Base-by-base conservation (phyloP, 2,113 vertebrate genomes). In the Calidris pugnax region DNA sequence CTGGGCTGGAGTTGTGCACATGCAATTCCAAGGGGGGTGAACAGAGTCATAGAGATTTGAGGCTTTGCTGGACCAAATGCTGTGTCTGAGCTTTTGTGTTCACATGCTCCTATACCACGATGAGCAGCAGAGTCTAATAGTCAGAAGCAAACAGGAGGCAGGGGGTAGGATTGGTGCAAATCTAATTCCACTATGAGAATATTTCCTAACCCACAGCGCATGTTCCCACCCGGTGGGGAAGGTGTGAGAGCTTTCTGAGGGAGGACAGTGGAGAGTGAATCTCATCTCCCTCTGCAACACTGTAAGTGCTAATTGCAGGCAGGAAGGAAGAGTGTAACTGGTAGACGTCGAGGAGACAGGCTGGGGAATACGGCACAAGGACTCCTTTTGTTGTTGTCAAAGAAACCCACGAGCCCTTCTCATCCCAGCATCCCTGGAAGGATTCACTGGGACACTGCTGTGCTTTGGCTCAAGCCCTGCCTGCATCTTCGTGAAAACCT, bases 201-300 rank as follows among this genome's bases (percentile, higher is more conserved):
- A 60, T 76, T 85, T 89, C 91, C 81, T 60, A 91, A 82, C 89
- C 85, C 81, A 39, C 89, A 26, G 91, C 4, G 67, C 87, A 12
- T 85, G 93, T 96, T 96, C 91, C 95, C 91, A 94, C 89, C 91
- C 91, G 41, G 94, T 56, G 85, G 93, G 95, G 91, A 96, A 96
- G 95, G 94, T 94, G 96, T 78, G 94, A 96, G 93, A 48, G 73
- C 89, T 89, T 74, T 91, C 91, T 87, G 89, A 89, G 85, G 94
- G 77, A 95, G 89, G 77, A 94, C 20, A 3, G 96, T 17, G 3
- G 45, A 85, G 90, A 92, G 90, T 2, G 24, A 35, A 88, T 95
- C 80, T 79, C 90, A 39, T 94, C 84, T 95, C 90, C 76, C 86
- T 82, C 62, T 91, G 94, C 91, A 64, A 48, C 81, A 23, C 91